These are phyloP conservation scores for Tachuris rubrigastra DNA, from an alignment of 2,113 vertebrate species.

Conservation along the genomic window DNA sequence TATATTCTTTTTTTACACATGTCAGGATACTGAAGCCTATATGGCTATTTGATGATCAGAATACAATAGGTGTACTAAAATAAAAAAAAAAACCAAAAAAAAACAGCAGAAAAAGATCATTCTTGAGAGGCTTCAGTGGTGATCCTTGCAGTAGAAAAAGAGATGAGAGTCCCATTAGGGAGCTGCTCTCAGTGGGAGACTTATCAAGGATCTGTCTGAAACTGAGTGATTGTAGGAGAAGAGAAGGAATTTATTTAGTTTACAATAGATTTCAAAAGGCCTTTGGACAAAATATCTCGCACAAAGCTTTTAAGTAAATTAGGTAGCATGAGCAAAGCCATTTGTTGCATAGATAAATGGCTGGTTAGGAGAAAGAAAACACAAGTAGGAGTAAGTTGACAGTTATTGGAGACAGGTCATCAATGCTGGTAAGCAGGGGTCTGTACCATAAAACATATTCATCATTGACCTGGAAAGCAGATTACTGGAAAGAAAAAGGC, in stretches of 20 bases:
- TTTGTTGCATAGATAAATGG: neutral
- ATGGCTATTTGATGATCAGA: neutral
- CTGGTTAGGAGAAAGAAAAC: neutral
- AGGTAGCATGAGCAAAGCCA: neutral
- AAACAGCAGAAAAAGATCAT: neutral
- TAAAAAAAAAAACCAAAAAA: neutral
- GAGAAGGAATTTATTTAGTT: neutral
- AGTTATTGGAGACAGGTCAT: neutral
- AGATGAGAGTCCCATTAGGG: neutral
- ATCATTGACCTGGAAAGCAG: neutral
- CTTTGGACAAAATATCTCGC: neutral
- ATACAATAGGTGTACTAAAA: neutral
- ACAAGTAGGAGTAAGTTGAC: neutral
- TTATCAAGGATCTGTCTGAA: neutral
- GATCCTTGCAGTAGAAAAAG: neutral
- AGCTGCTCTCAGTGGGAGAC: neutral
- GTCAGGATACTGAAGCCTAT: neutral
- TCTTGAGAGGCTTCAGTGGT: neutral
- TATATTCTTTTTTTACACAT: neutral
- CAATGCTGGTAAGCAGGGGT: neutral
- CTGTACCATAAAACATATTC: neutral
- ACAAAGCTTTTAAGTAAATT: conserved; percentile 45
- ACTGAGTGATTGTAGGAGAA: neutral
- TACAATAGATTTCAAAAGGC: neutral
- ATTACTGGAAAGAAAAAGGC: neutral